These are phyloP conservation scores for Zaprionus africanus DNA, from an alignment of 1,140 invertebrate species.

Conservation along the genomic window DNA sequence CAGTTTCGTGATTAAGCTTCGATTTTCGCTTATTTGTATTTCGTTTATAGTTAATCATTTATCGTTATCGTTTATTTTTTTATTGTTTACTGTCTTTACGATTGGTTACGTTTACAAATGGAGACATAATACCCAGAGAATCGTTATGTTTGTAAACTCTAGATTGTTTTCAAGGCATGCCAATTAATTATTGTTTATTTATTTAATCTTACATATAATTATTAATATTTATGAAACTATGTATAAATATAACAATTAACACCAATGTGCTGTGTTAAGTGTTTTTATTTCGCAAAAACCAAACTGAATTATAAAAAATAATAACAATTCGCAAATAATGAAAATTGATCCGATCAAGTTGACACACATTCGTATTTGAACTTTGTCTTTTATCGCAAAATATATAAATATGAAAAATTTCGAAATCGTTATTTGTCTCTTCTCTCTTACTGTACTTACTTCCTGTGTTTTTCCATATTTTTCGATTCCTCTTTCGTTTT, in stretches of 20 bases:
- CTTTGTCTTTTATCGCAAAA: slow-evolving; percentile 44
- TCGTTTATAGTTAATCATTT: slow-evolving; percentile 9
- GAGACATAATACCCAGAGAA: slow-evolving; percentile 37
- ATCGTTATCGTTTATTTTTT: slow-evolving; percentile 43
- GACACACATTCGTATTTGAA: slow-evolving; percentile 72
- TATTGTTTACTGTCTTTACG: slow-evolving; percentile 38
- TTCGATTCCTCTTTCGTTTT: slow-evolving; percentile 22
- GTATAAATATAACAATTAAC: slow-evolving; percentile 57
- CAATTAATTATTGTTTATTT: slow-evolving; percentile 44
- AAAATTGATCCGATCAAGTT: slow-evolving; percentile 49
- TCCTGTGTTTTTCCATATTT: slow-evolving; percentile 1
- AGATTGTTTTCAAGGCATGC: slow-evolving; percentile 61
- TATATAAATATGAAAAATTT: slow-evolving; percentile 1
- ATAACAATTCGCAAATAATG: slow-evolving; percentile 45
- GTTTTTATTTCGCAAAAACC: slow-evolving; percentile 65
- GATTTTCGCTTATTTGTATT: slow-evolving; percentile 25
- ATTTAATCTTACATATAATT: slow-evolving; percentile 54
- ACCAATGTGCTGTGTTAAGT: slow-evolving; percentile 70
- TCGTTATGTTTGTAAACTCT: slow-evolving; percentile 42
- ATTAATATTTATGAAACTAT: slow-evolving; percentile 59
- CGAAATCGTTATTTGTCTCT: slow-evolving; percentile 34
- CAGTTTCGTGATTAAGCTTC: slow-evolving; percentile 26
- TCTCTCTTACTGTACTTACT: background rate
- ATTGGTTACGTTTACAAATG: slow-evolving; percentile 29
- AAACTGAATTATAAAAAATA: slow-evolving; percentile 24